Evolutionary conservation across 2,888 invertebrate species (phyloP).

Genomic region (Romanomermis culicivorax): DNA sequence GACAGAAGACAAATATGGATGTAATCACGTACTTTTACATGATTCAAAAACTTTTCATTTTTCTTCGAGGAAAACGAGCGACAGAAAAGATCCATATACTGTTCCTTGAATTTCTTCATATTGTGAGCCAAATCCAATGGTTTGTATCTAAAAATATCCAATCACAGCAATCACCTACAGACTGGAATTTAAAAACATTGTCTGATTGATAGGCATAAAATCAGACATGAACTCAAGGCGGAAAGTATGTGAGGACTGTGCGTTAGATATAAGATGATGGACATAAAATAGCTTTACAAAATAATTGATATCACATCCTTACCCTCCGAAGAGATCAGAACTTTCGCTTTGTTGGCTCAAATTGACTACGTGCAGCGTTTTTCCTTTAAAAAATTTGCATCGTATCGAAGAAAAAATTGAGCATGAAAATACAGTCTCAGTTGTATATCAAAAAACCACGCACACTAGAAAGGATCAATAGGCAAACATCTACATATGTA

Average conservation of each 20-base stretch:
- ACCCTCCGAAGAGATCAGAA: conserved; percentile 77
- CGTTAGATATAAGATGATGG: no score
- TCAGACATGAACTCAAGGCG: no score
- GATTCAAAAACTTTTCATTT: conserved; percentile 58
- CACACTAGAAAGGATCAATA: no score
- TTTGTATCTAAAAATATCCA: conserved; percentile 41
- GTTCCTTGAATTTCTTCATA: conserved; percentile 53
- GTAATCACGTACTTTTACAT: conserved; percentile 53
- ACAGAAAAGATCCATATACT: conserved; percentile 60
- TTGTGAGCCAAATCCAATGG: conserved; percentile 73
- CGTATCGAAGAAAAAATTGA: background rate
- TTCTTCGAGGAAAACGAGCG: conserved; percentile 50
- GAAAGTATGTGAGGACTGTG: no score
- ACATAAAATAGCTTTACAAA: background rate
- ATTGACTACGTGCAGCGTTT: conserved; percentile 74
- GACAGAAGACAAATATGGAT: no score
- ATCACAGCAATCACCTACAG: background rate
- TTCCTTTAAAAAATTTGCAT: conserved; percentile 32
- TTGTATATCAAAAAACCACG: no score
- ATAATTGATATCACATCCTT: background rate
- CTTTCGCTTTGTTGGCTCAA: conserved; percentile 98
- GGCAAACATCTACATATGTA: no score
- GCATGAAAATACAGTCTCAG: no score
- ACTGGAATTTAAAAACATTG: no score
- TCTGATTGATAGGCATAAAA: no score